A percentile compares a stretch with the other conserved stretches of the same genome.
Evolutionary conservation across 2,888 invertebrate species (phyloP).

Genomic region (Sarcophaga carnaria): DNA sequence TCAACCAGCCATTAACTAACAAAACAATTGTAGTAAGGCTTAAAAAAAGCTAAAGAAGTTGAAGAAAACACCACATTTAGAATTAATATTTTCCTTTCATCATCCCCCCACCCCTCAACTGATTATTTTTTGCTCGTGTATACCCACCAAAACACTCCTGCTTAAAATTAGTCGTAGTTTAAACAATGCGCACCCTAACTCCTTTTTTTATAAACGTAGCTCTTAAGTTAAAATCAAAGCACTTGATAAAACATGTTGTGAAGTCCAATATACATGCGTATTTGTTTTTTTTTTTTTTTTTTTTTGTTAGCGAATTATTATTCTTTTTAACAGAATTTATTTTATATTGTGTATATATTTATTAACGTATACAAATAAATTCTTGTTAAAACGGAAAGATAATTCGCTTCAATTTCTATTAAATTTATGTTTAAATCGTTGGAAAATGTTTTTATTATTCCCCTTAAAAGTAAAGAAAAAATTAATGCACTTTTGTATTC

Average conservation of each 20-base stretch:
- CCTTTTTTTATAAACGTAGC: constrained; percentile 13
- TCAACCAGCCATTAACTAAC: too few species aligned
- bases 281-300: too few species aligned
- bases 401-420: background rate
- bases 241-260: background rate
- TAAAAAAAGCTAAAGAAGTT: too few species aligned
- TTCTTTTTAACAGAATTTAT: background rate
- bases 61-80: background rate
- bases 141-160: background rate
- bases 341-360: constrained; percentile 52
- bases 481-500: background rate
- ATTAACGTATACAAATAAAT: constrained; percentile 8
- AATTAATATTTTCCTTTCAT: constrained; percentile 11
- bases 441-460: constrained; percentile 5
- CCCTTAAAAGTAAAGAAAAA: background rate
- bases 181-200: background rate
- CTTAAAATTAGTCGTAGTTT: constrained; percentile 23
- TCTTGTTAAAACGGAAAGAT: background rate
- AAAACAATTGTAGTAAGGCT: too few species aligned
- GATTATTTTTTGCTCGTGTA: constrained; percentile 8
- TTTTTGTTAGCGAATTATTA: constrained; percentile 18
- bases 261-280: background rate
- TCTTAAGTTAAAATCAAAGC: constrained; percentile 28
- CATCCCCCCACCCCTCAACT: background rate
- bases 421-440: background rate